Conservation (phyloP, 1,140 invertebrate species). For the Dreissena polymorpha region DNA sequence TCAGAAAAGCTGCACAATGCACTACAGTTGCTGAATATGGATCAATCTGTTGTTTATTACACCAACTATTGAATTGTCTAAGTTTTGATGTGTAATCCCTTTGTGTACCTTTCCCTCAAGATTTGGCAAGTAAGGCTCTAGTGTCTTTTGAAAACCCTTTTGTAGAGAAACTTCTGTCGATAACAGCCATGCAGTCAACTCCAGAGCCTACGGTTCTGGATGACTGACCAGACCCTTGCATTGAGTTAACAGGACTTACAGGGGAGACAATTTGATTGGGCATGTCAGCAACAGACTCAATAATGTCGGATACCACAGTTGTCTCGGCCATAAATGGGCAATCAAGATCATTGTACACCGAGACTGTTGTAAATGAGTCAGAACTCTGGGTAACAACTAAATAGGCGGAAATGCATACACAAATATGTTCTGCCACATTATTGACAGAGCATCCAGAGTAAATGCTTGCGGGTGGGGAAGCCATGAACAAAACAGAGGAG, state of each 20-base stretch:
- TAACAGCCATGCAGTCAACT: conserved; percentile 53
- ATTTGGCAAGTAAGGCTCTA: conserved; percentile 25
- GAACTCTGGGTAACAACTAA: neutral
- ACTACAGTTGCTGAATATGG: conserved; percentile 17
- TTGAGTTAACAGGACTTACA: conserved; percentile 37
- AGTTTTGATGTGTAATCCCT: conserved; percentile 39
- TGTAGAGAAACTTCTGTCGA: conserved; percentile 35
- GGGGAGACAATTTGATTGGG: neutral
- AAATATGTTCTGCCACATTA: conserved; percentile 29
- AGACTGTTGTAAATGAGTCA: conserved; percentile 21
- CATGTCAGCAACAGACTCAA: neutral
- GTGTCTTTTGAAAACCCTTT: conserved; percentile 30
- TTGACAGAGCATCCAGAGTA: conserved; percentile 30
- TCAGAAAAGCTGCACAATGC: conserved; percentile 36
- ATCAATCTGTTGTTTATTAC: conserved; percentile 49
- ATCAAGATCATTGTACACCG: conserved; percentile 24
- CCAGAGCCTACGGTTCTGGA: conserved; percentile 24
- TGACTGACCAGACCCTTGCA: conserved; percentile 5
- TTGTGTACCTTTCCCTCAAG: conserved; percentile 31
- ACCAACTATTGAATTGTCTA: conserved; percentile 45
- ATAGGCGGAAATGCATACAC: conserved; percentile 32
- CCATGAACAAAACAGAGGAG: conserved; percentile 19
- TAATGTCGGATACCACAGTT: neutral
- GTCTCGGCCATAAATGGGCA: conserved; percentile 28
- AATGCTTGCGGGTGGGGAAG: conserved; percentile 27